Conservation (phyloP, 2,888 invertebrate genomes). For the Marasmarcha lunaedactyla region DNA sequence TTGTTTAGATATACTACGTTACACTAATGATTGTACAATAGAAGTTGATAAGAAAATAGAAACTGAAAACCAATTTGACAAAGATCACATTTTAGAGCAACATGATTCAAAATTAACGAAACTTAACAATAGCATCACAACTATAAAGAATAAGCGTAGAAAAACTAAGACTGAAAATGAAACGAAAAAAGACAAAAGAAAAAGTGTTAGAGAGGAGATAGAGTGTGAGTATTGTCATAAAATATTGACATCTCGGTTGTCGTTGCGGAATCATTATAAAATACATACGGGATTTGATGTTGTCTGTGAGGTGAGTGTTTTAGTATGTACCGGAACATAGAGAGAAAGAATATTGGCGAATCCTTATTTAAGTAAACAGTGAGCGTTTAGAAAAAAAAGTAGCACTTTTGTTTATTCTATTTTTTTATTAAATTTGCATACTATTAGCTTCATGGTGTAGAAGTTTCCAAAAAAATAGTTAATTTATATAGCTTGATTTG, state of each 20-base stretch:
- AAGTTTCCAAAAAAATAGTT: too few relatives aligned
- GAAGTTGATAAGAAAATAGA: conserved; percentile 6
- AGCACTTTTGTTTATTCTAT: too few relatives aligned
- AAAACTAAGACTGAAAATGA: conserved; percentile 13
- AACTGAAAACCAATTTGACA: conserved; percentile 14
- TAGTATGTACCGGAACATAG: too few relatives aligned
- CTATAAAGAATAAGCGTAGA: conserved; percentile 18
- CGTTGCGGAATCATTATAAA: conserved; percentile 51
- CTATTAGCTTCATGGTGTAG: too few relatives aligned
- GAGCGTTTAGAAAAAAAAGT: too few relatives aligned
- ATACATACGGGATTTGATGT: conserved; percentile 58
- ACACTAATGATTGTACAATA: conserved; percentile 3
- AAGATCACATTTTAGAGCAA: too few relatives aligned
- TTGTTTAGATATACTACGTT: conserved; percentile 20
- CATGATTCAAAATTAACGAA: too few relatives aligned
- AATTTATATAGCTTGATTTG: too few relatives aligned
- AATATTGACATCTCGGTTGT: conserved; percentile 44
- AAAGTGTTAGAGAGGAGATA: conserved; percentile 32
- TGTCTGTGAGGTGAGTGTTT: conserved; percentile 30
- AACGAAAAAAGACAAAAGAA: conserved; percentile 19
- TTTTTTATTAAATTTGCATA: too few relatives aligned
- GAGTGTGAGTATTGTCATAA: conserved; percentile 57
- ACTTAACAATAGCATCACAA: too few relatives aligned
- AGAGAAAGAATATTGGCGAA: too few relatives aligned
- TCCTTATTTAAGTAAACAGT: too few relatives aligned